Base-by-base conservation (phyloP, 2,888 invertebrate genomes). In the Celastrina argiolus region DNA sequence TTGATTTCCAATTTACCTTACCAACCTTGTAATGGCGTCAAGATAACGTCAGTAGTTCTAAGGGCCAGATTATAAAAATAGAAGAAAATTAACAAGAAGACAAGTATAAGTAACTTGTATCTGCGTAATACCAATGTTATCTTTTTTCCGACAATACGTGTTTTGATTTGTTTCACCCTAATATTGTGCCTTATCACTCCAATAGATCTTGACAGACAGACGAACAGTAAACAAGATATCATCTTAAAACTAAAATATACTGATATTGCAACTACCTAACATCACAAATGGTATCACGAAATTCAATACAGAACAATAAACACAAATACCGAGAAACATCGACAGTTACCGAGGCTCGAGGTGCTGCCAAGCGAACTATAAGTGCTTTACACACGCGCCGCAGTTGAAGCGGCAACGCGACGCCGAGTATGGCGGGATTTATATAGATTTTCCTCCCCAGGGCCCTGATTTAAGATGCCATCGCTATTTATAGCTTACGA, bases 221-320 rank as follows among this genome's bases (percentile, higher is more conserved):
- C 12, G 1, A 8, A 22, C 12, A 51, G 12, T 36, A 36, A 51
- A 51, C 14, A 14, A 45, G 36, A 36, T 36, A 36, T 36, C 7
- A 36, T 22, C 51, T 51, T 51, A 22, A 22, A 14, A 51, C 51
- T 51, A 51, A 51, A n/a, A n/a, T n/a, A 51, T 51, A 51, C 51
- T 51, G 51, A 51, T 51, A 51, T 51, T 51, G 51, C 51, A 51
- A 51, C 51, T 26, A 51, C 10, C 22, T 22, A 69, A 56, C 10
- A 56, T 18, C 31, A 42, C n/a, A 63, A 31, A 28, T 45, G 16
- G 7, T 58, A 31, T 58, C 58, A 58, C 58, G 31, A 18, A 58
- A 31, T 58, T 58, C 8, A 58, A 56, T 18, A 45, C 51, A 31
- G 56, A 28, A 31, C 28, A 28, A 22, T 8, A 10, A 12, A 56